Base-by-base conservation (phyloP, 2,113 vertebrate genomes). In the Amphiprion ocellaris region DNA sequence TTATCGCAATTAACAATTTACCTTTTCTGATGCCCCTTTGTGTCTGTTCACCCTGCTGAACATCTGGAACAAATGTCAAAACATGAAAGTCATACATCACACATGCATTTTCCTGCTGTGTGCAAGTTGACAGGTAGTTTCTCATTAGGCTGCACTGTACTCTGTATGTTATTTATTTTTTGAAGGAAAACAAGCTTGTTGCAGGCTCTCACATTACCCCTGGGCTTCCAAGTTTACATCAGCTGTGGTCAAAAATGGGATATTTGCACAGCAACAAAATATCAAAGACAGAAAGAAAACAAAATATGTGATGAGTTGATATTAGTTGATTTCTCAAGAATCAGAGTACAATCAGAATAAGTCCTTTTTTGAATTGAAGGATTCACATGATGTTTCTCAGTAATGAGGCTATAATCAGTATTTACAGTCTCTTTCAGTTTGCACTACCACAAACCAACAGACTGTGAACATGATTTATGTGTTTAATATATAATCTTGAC, bases 21-120 rank as follows among this genome's bases (percentile, higher is more conserved):
- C 94, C 94, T 94, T 94, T 94, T 78, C 89, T 86, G 74, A 90
- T 85, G 56, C 85, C 87, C 79, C 91, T 90, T 81, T 93, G 90
- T 64, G 89, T 91, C 79, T 91, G 87, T 14, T 94, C 94, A 59
- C 90, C 94, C 78, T 90, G 91, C 86, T 93, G 83, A 85, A 95
- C 93, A 84, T 94, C 94, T 95, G 90, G 4, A 83, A 88, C 33
- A 86, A 69, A 84, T 39, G 66, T 79, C 64, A 78, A 77, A 68
- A 71, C 55, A 83, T 74, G 15, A 70, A 63, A 78, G 74, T 84
- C 68, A 79, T 41, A 60, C 60, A 74, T 59, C 56, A 37, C 58
- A 59, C 17, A 37, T 37, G 15, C 63, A 76, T 50, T 63, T 21
- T 26, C 30, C 5, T 19, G 37, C 28, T 5, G 26, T 58, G 49